Percentiles rank a stretch among this genome's conserved stretches.
Conservation (phyloP, 2,797 vertebrate species). For the Pithecia hirsuta region DNA sequence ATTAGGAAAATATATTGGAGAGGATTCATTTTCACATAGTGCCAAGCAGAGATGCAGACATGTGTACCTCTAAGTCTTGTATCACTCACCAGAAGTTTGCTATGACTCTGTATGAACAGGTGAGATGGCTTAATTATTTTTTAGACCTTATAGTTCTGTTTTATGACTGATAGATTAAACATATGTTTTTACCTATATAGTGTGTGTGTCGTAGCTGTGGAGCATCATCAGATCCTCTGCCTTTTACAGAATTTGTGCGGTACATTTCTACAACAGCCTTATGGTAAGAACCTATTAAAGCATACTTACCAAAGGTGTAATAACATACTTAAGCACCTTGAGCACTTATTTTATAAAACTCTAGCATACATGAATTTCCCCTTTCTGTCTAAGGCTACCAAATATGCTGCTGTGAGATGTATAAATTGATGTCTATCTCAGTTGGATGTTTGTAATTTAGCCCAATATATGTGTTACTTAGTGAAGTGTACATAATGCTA, state of each 20-base stretch:
- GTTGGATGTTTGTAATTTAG: neutral
- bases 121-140: constrained; percentile 76
- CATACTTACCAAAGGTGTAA: neutral
- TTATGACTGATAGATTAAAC: neutral
- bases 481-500: neutral
- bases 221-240: constrained; percentile 96
- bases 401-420: neutral
- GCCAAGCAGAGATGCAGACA: constrained; percentile 92
- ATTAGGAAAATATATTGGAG: constrained; percentile 96
- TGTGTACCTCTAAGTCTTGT: constrained; percentile 96
- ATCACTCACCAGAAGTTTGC: constrained; percentile 99
- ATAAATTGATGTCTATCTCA: neutral
- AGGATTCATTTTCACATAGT: constrained; percentile 97
- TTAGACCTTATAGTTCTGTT: neutral
- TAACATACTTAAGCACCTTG: neutral
- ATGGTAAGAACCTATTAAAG: constrained; percentile 89
- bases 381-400: neutral
- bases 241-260: constrained; percentile 97
- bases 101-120: constrained; percentile 98
- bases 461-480: neutral
- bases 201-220: constrained; percentile 96
- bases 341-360: neutral
- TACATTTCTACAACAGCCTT: constrained; percentile 98
- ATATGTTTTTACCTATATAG: constrained; percentile 80
- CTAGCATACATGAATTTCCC: neutral